Percentiles rank a stretch among this genome's conserved stretches.
Evolutionary conservation across 2,888 invertebrate species (phyloP).

Genomic region (Geophilus truncorum): DNA sequence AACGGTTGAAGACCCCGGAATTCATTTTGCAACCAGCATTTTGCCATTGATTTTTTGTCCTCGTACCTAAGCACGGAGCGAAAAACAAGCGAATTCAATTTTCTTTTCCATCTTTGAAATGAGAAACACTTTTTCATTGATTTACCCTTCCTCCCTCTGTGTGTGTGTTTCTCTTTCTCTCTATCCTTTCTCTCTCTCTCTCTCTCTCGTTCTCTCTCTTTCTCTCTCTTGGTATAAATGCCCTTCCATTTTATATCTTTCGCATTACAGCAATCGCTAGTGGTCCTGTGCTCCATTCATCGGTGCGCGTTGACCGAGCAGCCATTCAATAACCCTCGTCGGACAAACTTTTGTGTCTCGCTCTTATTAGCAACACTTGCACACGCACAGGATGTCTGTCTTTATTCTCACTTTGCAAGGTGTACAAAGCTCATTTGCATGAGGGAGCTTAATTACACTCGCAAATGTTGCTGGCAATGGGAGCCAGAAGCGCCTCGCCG

Average conservation of each 20-base stretch:
- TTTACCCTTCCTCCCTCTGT: too few relatives aligned
- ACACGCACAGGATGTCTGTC: constrained; percentile 18
- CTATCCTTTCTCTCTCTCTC: too few relatives aligned
- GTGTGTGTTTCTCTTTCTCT: too few relatives aligned
- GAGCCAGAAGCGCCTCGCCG: not conserved
- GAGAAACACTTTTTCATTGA: constrained; percentile 20
- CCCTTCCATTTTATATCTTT: not conserved
- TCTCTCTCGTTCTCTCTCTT: too few relatives aligned
- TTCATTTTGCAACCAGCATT: not conserved
- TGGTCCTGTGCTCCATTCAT: not conserved
- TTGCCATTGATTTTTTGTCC: constrained; percentile 7
- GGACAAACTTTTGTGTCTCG: not conserved
- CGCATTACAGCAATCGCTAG: not conserved
- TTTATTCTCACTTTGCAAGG: constrained; percentile 25
- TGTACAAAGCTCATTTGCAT: constrained; percentile 17
- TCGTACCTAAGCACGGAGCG: not conserved
- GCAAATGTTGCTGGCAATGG: constrained; percentile 14
- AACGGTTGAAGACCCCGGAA: not conserved
- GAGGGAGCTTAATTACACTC: constrained; percentile 22
- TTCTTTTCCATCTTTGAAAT: constrained; percentile 20
- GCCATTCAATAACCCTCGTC: not conserved
- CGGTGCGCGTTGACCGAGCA: not conserved
- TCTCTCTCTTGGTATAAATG: not conserved
- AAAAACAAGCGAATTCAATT: constrained; percentile 15
- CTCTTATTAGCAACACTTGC: constrained; percentile 7